phyloP scores from a whole-genome alignment of 2,888 invertebrate genomes.

The Galerucella nymphaeae region DNA sequence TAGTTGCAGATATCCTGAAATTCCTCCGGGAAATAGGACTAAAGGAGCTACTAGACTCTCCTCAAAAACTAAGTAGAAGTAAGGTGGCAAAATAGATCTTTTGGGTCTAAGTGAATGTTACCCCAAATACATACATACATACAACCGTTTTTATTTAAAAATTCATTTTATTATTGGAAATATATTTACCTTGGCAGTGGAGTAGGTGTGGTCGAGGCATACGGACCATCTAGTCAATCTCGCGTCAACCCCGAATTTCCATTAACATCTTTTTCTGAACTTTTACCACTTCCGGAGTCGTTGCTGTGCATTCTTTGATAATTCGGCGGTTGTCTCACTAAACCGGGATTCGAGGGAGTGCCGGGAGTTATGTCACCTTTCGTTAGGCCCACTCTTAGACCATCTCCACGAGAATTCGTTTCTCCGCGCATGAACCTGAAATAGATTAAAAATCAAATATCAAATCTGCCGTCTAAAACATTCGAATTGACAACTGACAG shows the following conservation, averaged over 20 bases:
- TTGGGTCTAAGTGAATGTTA: too few species aligned
- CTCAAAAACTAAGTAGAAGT: too few species aligned
- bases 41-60: too few species aligned
- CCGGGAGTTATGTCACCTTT: conserved; percentile 75
- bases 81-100: too few species aligned
- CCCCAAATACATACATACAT: too few species aligned
- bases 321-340: conserved; percentile 76
- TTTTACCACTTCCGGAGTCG: conserved; percentile 76
- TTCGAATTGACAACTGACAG: neutral
- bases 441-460: conserved; percentile 34
- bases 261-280: conserved; percentile 77
- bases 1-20: too few species aligned
- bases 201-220: conserved; percentile 67
- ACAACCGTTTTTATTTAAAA: too few species aligned
- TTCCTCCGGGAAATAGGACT: too few species aligned
- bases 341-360: conserved; percentile 78
- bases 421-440: conserved; percentile 93
- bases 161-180: neutral
- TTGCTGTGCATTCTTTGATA: conserved; percentile 91
- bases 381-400: conserved; percentile 64
- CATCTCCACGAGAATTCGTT: conserved; percentile 68
- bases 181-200: conserved; percentile 61
- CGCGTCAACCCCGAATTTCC: conserved; percentile 62
- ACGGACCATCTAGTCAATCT: conserved; percentile 85
- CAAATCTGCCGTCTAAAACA: neutral